Evolutionary conservation across 2,797 vertebrate species (phyloP).

Genomic region (Florisuga fusca): DNA sequence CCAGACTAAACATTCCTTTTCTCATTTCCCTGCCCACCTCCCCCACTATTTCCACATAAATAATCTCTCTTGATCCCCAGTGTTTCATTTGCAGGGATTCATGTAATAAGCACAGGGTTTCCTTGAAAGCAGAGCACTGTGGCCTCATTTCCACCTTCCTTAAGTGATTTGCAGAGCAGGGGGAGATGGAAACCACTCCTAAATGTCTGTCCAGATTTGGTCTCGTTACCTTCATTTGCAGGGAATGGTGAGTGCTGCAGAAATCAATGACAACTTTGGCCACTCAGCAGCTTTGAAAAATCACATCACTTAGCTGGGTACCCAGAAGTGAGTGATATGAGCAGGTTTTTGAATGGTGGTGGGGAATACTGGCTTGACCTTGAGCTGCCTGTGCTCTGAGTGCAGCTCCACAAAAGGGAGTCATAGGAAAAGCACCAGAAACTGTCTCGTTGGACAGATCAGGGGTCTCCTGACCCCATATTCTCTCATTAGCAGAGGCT

Average conservation of each 20-base stretch:
- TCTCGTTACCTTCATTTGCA: neutral
- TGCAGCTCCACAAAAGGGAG: neutral
- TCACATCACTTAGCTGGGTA: neutral
- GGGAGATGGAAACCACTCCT: neutral
- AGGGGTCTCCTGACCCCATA: neutral
- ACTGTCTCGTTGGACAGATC: neutral
- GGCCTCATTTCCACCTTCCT: conserved; percentile 25
- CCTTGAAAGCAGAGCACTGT: conserved; percentile 39
- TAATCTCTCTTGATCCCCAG: conserved; percentile 37
- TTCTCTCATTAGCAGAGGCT: neutral
- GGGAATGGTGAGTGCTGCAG: neutral
- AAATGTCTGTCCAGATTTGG: neutral
- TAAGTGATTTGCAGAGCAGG: neutral
- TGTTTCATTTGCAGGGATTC: conserved; percentile 48
- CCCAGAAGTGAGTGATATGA: neutral
- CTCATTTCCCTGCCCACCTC: conserved; percentile 42
- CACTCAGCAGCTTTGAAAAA: neutral
- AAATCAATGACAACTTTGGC: neutral
- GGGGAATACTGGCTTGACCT: neutral
- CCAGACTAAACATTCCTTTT: conserved; percentile 46
- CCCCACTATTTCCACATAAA: conserved; percentile 21
- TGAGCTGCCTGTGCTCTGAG: neutral
- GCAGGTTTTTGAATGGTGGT: neutral
- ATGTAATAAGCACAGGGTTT: conserved; percentile 27
- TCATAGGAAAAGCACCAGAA: neutral